Conservation (phyloP, 2,113 vertebrate genomes). For the Hippopotamus amphibius region DNA sequence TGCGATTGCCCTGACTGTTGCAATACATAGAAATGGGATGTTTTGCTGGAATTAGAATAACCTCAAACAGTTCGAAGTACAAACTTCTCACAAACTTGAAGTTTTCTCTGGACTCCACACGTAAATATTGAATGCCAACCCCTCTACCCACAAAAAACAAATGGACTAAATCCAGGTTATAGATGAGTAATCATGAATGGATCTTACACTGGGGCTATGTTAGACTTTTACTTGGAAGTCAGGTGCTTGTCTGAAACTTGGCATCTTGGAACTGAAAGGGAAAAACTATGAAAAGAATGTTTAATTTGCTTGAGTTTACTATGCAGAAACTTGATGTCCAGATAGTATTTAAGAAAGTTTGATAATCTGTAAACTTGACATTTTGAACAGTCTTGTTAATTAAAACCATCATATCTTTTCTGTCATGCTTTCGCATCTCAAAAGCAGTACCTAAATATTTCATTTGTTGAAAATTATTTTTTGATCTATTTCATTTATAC, state of each 20-base stretch:
- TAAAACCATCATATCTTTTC: neutral
- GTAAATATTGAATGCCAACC: neutral
- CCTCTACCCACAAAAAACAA: neutral
- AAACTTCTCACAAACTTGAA: neutral
- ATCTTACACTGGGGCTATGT: neutral
- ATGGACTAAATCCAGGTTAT: neutral
- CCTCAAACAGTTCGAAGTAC: neutral
- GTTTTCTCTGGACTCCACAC: slow-evolving; percentile 1
- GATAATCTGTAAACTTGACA: neutral
- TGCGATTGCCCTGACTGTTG: neutral
- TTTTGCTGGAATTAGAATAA: neutral
- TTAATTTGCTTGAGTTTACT: neutral
- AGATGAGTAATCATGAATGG: neutral
- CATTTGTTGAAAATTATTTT: neutral
- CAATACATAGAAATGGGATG: neutral
- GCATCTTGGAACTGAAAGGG: slow-evolving; percentile 25
- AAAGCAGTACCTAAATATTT: neutral
- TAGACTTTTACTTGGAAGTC: slow-evolving; percentile 4
- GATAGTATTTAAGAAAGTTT: slow-evolving; percentile 25
- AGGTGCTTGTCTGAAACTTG: slow-evolving; percentile 33
- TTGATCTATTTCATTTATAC: neutral
- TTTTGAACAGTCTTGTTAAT: neutral
- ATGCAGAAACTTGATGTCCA: neutral
- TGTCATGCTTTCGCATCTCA: neutral
- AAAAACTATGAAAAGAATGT: slow-evolving; percentile 8